Conservation (phyloP, 2,888 invertebrate genomes). For the Philaethria dido region DNA sequence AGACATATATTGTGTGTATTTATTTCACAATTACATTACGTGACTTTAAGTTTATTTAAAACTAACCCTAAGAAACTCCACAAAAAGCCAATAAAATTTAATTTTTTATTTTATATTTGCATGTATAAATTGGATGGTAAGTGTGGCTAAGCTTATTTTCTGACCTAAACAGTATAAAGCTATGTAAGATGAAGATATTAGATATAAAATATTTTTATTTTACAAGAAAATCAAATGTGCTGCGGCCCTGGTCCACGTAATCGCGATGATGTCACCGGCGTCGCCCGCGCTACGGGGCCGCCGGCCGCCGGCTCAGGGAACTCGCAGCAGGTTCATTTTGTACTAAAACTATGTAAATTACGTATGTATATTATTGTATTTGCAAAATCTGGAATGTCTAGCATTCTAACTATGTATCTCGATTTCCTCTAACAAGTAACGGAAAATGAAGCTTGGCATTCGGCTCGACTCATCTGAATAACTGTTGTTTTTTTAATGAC, state of each 20-base stretch:
- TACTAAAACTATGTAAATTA: conserved; percentile 17
- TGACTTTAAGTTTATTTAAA: neutral
- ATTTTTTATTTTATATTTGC: neutral
- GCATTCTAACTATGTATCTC: conserved; percentile 9
- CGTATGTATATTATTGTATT: conserved; percentile 16
- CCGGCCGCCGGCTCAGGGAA: conserved; percentile 34
- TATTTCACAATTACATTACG: neutral
- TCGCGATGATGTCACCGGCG: conserved; percentile 66
- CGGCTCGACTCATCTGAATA: neutral
- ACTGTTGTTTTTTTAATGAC: neutral
- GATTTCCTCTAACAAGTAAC: neutral
- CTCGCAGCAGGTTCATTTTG: conserved; percentile 20
- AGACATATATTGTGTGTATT: neutral
- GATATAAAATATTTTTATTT: neutral
- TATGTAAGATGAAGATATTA: neutral
- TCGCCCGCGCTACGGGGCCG: conserved; percentile 44
- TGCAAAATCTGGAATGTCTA: conserved; percentile 19
- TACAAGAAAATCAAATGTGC: conserved; percentile 47
- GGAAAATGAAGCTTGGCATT: neutral
- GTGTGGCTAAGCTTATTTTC: neutral
- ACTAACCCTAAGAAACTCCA: neutral
- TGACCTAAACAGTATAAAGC: too few species aligned
- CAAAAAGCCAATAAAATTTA: neutral
- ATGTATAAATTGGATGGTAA: neutral
- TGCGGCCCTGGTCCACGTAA: conserved; percentile 60